phyloP scores from a whole-genome alignment of 2,113 vertebrate genomes.

The Oryctolagus cuniculus region mOryCun1.1 NC_091449.1:16429501-16430000 shows the following conservation, averaged over 20 bases:
- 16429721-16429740: background rate
- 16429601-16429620: background rate
- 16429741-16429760: background rate
- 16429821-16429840: background rate
- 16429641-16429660: fast-evolving
- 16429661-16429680: background rate
- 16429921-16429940: background rate
- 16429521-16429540: background rate
- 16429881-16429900: background rate
- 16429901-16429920: background rate
- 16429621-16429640: background rate
- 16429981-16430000: background rate
- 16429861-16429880: background rate
- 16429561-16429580: background rate
- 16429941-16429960: background rate
- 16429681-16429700: background rate
- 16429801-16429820: background rate
- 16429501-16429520: no score
- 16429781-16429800: background rate
- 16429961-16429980: background rate
- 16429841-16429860: background rate
- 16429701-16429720: background rate
- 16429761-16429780: background rate
- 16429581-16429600: background rate
- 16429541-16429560: no score